Base-by-base conservation (phyloP, 2,113 vertebrate species). In the Salvelinus sp. region DNA sequence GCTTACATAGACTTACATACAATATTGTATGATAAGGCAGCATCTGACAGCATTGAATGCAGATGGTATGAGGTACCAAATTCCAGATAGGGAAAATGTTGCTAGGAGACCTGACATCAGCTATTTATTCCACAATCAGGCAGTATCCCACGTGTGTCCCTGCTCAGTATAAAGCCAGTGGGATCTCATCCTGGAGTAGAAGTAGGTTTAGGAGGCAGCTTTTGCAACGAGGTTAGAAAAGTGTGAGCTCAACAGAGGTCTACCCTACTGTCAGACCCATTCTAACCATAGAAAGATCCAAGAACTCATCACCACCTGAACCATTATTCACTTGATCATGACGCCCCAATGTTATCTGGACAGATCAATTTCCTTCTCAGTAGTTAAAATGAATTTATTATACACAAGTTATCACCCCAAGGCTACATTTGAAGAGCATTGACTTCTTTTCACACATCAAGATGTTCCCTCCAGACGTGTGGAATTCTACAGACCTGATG, bases 41-140 rank as follows among this genome's bases (percentile, higher is more conserved):
- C n/a, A 1, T 2, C 58, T 62, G 58, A 7, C 58, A 23, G 13
- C n/a, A 22, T 2, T 23, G 58, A n/a, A n/a, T 23, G 58, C 9
- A 7, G 18, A 62, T n/a, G 6, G 18, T 62, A n/a, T 23, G 58
- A 62, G 70, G 75, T 63, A 50, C 64, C 13, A 69, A 65, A 82
- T 23, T 71, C 47, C n/a, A 62, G 82, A 77, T 66, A 57, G 79
- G 74, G 74, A 76, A 83, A 81, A 79, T 20, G 93, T 94, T 93
- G 93, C 93, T 92, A 94, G 93, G 90, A 86, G 88, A 92, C 87
- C 79, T 77, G 79, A 85, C 83, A 91, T 89, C 75, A 74, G 79
- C 76, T 82, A 73, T 85, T 85, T 86, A 83, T 83, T 87, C 79
- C 81, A 73, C 75, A 87, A 76, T 91, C 81, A 80, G 74, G 69